These are phyloP conservation scores for Crotalus tigris DNA, from an alignment of 2,113 vertebrate genomes.

Conservation along the genomic window DNA sequence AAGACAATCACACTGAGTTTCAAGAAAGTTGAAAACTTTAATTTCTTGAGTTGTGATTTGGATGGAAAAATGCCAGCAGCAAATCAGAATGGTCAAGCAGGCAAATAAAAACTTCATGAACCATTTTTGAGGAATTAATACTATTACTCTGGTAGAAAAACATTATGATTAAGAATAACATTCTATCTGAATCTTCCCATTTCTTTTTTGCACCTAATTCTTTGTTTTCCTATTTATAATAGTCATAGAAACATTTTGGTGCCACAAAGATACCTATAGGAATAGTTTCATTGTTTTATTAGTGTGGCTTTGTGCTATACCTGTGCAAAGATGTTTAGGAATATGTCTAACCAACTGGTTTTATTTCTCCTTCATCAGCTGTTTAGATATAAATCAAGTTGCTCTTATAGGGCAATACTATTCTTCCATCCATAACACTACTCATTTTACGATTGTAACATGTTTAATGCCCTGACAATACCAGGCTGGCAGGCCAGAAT, in stretches of 20 bases:
- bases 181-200: background rate
- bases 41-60: background rate
- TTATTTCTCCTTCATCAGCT: background rate
- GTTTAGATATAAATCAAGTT: background rate
- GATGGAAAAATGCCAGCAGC: background rate
- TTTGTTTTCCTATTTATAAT: background rate
- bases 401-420: background rate
- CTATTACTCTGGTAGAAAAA: background rate
- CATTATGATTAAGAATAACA: background rate
- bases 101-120: background rate
- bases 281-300: background rate
- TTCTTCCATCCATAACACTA: background rate
- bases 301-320: background rate
- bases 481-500: background rate
- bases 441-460: background rate
- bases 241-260: background rate
- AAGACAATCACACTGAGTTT: background rate
- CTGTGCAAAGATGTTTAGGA: background rate
- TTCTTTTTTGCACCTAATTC: background rate
- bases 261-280: background rate
- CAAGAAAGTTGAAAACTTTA: background rate
- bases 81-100: background rate
- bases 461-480: background rate
- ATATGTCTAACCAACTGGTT: background rate
- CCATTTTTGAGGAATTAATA: background rate